These are phyloP conservation scores for Salmo trutta DNA, from an alignment of 2,797 vertebrate genomes.

Conservation along the genomic window DNA sequence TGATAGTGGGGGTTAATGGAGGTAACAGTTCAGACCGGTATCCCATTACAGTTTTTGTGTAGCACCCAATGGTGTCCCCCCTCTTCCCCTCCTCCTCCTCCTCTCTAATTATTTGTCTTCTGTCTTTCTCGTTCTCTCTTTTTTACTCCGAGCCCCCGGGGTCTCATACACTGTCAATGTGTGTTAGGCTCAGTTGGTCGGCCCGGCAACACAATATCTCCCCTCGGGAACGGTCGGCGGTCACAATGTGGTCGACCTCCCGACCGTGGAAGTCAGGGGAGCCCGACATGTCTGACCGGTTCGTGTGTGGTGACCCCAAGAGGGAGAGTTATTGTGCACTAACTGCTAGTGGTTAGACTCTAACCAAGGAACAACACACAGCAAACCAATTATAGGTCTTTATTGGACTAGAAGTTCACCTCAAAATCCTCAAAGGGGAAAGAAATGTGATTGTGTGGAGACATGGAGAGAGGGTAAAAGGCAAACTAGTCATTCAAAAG, in stretches of 20 bases:
- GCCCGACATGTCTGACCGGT: constrained; percentile 17
- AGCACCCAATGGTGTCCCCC: too few relatives aligned
- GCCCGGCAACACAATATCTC: constrained; percentile 12
- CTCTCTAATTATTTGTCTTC: constrained; percentile 34
- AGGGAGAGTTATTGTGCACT: not conserved
- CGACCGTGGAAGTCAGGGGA: not conserved
- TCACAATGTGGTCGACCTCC: constrained; percentile 4
- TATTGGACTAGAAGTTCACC: not conserved
- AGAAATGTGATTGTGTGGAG: constrained; percentile 5
- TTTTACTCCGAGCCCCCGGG: not conserved
- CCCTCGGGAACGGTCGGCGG: not conserved
- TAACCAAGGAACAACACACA: constrained; percentile 4
- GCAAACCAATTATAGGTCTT: constrained; percentile 13
- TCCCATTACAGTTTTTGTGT: too few relatives aligned
- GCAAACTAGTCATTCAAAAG: too few relatives aligned
- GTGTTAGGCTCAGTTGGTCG: constrained; percentile 6
- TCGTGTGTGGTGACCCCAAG: not conserved
- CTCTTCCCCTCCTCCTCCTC: too few relatives aligned
- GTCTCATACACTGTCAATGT: not conserved
- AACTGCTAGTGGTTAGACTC: not conserved
- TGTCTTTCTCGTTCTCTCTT: constrained; percentile 21
- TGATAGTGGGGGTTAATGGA: too few relatives aligned
- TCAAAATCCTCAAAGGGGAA: constrained; percentile 3
- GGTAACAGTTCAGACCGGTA: too few relatives aligned
- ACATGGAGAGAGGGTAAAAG: not conserved